Conservation (phyloP, 2,797 vertebrate species). For the Myiotriccus ornatus region DNA sequence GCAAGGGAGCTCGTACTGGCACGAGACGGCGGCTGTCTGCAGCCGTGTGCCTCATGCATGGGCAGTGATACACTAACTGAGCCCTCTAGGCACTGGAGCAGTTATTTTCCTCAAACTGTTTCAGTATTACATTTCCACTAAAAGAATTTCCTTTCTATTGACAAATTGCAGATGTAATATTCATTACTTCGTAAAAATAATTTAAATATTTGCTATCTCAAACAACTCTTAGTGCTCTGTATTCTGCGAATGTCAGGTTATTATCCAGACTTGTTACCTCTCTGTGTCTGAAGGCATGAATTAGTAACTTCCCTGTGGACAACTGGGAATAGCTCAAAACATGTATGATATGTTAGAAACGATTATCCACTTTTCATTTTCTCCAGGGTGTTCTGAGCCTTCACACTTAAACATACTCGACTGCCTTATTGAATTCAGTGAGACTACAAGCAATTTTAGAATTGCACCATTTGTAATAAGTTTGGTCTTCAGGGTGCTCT, state of each 20-base stretch:
- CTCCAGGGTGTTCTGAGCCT: not conserved
- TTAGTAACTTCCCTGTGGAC: not conserved
- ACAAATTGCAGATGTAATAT: not conserved
- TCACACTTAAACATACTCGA: not conserved
- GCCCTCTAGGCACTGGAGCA: not conserved
- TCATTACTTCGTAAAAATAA: not conserved
- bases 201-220: not conserved
- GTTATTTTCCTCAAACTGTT: not conserved
- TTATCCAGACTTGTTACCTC: not conserved
- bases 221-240: not conserved
- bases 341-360: not conserved
- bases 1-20: not conserved
- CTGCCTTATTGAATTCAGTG: not conserved
- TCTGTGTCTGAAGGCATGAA: not conserved
- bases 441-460: not conserved
- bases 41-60: not conserved
- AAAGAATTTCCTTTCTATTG: not conserved
- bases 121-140: not conserved
- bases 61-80: not conserved
- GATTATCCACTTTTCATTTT: not conserved
- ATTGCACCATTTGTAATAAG: not conserved
- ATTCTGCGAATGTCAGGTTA: not conserved
- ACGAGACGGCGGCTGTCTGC: fast-evolving
- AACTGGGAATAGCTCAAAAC: not conserved
- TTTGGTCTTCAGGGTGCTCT: not conserved